Conservation (phyloP, 2,113 vertebrate species). For the Burhinus bistriatus region DNA sequence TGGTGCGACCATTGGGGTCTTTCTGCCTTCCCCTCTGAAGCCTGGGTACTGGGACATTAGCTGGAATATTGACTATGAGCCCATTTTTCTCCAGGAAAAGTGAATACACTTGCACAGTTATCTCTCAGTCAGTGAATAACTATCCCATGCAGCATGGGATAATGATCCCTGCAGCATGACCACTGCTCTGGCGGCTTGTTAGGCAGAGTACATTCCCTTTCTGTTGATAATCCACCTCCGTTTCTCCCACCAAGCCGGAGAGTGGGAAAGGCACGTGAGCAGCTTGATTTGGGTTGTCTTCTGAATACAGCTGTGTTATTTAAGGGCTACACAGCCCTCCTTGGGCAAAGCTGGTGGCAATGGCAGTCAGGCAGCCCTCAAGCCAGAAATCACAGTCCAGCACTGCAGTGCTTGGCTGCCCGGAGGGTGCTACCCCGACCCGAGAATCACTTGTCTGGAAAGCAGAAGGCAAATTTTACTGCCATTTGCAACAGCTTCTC, state of each 20-base stretch:
- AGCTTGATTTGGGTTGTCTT: background rate
- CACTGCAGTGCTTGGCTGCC: background rate
- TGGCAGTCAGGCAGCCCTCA: background rate
- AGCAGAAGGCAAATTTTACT: background rate
- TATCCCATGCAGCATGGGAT: background rate
- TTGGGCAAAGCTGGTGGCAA: background rate
- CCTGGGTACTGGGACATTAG: background rate
- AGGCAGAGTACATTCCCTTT: background rate
- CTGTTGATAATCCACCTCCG: background rate
- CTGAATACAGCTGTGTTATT: background rate
- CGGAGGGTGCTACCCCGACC: background rate
- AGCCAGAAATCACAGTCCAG: background rate
- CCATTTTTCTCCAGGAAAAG: background rate
- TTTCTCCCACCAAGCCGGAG: background rate
- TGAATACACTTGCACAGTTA: background rate
- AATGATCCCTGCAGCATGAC: background rate
- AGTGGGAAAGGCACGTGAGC: background rate
- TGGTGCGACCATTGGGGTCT: background rate
- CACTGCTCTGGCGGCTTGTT: background rate
- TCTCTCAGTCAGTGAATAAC: background rate
- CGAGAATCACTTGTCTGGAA: background rate
- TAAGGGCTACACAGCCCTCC: background rate
- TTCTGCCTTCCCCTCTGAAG: background rate
- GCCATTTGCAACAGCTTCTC: background rate
- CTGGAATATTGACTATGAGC: background rate